Evolutionary conservation across 2,797 vertebrate genomes (phyloP), one percentile per base, ranked within the genome.

Genomic region (Sparidentex hasta): DNA sequence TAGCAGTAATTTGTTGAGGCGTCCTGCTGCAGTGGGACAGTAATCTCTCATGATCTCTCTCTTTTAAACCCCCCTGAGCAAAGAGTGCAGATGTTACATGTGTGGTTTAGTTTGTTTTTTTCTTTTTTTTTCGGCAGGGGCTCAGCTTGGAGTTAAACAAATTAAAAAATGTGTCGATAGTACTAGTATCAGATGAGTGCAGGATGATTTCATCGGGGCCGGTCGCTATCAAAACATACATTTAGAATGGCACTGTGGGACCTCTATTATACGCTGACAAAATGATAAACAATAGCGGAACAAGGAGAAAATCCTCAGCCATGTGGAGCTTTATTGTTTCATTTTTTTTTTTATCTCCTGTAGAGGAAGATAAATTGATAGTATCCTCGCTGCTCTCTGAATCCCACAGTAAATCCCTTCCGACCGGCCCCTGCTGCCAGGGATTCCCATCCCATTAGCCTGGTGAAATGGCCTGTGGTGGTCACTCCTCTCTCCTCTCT

Each of bases 371-470:
- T 69, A 74, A 78, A 89, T 74, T 84, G 74, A 82, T 67, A 62
- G 70, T 48, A 52, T 81, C 76, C 82, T 73, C 52, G 21, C 54
- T 23, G 78, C 68, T 58, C 41, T 51, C 43, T 79, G 71, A 75
- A 80, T 78, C 61, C 74, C 44, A 63, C 5, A 80, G 56, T 85
- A 88, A 90, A 92, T 89, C 86, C 86, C 75, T 58, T 64, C 62
- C 5, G 12, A 79, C 62, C 59, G 1, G 66, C 64, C 74, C 62
- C 80, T 16, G 9, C 81, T 67, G 69, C 69, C 71, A 78, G 85
- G 77, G 87, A 92, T 92, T 90, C 90, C 88, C 79, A 78, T 86
- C 80, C 87, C 82, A 90, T 92, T 91, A 93, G 71, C 71, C 16
- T 9, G 23, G 63, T 82, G 78, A 90, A 87, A 90, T 87, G 76